Conservation (phyloP, 2,888 invertebrate species). For the Trachelus troglodyta region DNA sequence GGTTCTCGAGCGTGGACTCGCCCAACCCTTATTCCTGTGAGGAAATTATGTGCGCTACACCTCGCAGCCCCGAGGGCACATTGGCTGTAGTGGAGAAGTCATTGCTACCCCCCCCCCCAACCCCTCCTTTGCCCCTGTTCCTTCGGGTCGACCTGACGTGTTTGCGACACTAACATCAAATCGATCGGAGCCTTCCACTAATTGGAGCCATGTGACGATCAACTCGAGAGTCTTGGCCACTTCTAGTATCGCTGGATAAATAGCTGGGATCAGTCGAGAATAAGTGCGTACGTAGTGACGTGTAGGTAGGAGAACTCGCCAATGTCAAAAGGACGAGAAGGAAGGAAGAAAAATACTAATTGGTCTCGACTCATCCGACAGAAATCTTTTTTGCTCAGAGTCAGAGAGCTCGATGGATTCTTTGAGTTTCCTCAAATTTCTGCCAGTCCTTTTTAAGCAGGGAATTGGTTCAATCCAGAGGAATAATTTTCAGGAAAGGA, state of each 20-base stretch:
- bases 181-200: neutral
- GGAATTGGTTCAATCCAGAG: neutral
- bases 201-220: neutral
- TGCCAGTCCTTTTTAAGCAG: neutral
- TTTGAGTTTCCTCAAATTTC: neutral
- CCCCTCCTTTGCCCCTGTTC: neutral
- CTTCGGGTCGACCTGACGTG: neutral
- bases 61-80: neutral
- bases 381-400: neutral
- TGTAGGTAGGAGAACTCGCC: neutral
- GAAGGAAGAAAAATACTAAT: neutral
- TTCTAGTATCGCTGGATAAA: neutral
- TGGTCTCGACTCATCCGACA: neutral
- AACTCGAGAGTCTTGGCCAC: neutral
- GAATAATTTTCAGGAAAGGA: neutral
- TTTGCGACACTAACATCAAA: neutral
- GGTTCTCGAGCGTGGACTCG: neutral
- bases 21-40: neutral
- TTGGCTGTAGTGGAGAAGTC: neutral
- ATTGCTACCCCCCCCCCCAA: neutral
- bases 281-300: neutral
- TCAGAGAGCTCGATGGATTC: neutral
- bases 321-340: neutral
- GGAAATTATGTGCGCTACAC: slow-evolving; percentile 19
- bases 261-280: neutral